Evolutionary conservation across 2,113 vertebrate species (phyloP), one percentile per base, ranked within the genome.

Genomic region (Aythya baeri): DNA sequence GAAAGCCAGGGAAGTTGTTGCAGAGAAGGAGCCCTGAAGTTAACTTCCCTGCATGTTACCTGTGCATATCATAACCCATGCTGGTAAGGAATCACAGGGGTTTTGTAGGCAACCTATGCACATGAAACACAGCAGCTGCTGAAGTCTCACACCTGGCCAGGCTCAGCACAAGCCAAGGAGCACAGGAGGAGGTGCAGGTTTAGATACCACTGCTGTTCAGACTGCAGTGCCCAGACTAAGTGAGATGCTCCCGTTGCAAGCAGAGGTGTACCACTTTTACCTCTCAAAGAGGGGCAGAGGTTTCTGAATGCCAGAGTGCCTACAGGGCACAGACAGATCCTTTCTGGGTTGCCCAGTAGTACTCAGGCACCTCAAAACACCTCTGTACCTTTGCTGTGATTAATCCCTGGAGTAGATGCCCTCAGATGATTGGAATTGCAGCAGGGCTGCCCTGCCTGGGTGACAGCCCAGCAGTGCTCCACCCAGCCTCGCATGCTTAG

Each of bases 351-450:
- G 75, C 6, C 71, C 67, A 52, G 71, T 43, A 61, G 43, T 41
- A 85, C 17, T 32, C 34, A 7, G 49, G 34, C 7, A 1, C 25
- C 74, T 84, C 54, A 72, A 49, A 88, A 76, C 1, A 1, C 54
- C 54, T 93, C 67, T 44, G n/a, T 81, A 71, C 27, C 36, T 77
- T 68, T 87, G 79, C 12, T 1, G 2, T 23, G 74, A 62, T 86
- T 62, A 93, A 50, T 70, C 59, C 58, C 72, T 63, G 84, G 67
- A 87, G 63, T 71, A 70, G 92, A 44, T 83, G 55, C 62, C 63
- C 58, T 92, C 52, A 68, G 75, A 93, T 32, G 73, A 95, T 71
- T 71, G 87, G 67, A 91, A 94, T 70, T 80, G 55, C 82, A 91
- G 50, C 0, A 0, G 36, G 84, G 63, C 87, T 95, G 88, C 54